Base-by-base conservation (phyloP, 2,888 invertebrate genomes). In the Dicyrtoma fusca region DNA sequence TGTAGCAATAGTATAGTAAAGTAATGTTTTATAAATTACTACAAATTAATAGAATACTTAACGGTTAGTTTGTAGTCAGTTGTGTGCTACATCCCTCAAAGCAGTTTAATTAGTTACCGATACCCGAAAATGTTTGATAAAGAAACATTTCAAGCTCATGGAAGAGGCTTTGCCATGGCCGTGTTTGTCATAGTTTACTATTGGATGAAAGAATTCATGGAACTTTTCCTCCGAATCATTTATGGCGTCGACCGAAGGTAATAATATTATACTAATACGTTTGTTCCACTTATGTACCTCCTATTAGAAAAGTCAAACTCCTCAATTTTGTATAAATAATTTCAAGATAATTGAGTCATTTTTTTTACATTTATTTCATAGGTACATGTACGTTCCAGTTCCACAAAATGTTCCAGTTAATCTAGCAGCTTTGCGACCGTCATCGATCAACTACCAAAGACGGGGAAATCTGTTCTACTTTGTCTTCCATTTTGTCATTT, bases 201-300 rank as follows among this genome's bases (percentile, higher is more conserved):
- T 42, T 74, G 74, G 74, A 17, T 74, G 21, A 74, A 74, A 49
- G 74, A 74, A 61, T 47, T 74, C 19, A 74, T 74, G 74, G 74
- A 74, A 61, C 21, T 55, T 0, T 44, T 71, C 34, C 74, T 74
- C 10, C 63, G 74, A n/a, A 26, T 74, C 14, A 47, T 74, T 23
- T 74, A 66, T 42, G 74, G 74, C 14, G 71, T 74, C 14, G 74
- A 74, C 45, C 25, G 74, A 26, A 57, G 74, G 74, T 72, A 4
- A n/a, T 65, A 34, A 55, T 21, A n/a, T n/a, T n/a, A n/a, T n/a
- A n/a, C n/a, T n/a, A n/a, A n/a, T n/a, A n/a, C n/a, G n/a, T n/a
- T n/a, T n/a, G n/a, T n/a, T n/a, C n/a, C n/a, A n/a, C n/a, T n/a
- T n/a, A n/a, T n/a, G n/a, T n/a, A n/a, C n/a, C n/a, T n/a, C n/a